Evolutionary conservation across 2,888 invertebrate species (phyloP).

Genomic region (Tenthredo notha): DNA sequence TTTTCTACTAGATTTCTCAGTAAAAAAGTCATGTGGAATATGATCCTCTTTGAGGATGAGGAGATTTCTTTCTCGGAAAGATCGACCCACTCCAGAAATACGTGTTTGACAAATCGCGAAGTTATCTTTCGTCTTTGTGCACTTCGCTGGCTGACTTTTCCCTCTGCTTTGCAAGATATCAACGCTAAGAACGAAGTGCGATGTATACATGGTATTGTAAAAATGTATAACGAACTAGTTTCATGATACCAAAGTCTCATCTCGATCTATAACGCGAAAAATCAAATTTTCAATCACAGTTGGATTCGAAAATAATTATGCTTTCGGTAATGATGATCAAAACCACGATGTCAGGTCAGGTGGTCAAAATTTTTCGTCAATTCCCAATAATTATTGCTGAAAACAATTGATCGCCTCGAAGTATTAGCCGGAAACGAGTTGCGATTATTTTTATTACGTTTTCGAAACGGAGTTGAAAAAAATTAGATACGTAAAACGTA

Average conservation of each 20-base stretch:
- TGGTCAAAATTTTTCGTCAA: background rate
- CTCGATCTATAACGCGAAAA: background rate
- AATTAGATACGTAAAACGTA: background rate
- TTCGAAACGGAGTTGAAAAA: background rate
- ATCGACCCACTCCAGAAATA: background rate
- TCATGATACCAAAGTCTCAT: background rate
- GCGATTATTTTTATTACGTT: background rate
- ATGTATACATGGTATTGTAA: background rate
- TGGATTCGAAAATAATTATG: background rate
- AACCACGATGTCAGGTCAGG: background rate
- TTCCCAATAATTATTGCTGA: background rate
- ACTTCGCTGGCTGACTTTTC: background rate
- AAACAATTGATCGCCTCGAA: background rate
- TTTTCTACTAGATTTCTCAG: background rate
- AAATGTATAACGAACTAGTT: constrained; percentile 24
- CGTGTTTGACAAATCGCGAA: constrained; percentile 17
- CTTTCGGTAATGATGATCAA: background rate
- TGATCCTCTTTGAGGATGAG: background rate
- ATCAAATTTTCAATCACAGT: background rate
- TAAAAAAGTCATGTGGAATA: background rate
- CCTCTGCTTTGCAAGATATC: background rate
- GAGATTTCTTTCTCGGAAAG: background rate
- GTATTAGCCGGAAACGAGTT: too few relatives aligned
- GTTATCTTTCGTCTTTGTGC: background rate
- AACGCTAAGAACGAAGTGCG: background rate